Percentiles rank a stretch among this genome's conserved stretches.
These are phyloP conservation scores for Nomada hirtipes DNA, from an alignment of 2,888 invertebrate species.

Conservation along the genomic window DNA sequence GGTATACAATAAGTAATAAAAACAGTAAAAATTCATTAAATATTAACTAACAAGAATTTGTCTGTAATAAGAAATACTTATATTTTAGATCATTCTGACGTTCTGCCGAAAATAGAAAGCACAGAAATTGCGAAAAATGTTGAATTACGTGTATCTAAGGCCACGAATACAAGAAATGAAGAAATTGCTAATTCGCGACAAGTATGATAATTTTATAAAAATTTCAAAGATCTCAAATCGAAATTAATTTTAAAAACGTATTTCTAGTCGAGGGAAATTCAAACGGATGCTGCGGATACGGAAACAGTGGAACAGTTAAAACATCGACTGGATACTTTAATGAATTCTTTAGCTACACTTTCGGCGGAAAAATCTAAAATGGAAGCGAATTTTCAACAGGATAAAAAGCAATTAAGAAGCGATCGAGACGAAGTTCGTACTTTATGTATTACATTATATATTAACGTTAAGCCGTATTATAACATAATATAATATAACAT, in stretches of 20 bases:
- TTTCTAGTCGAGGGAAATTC: conserved; percentile 57
- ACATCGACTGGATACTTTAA: conserved; percentile 87
- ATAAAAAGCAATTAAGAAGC: conserved; percentile 87
- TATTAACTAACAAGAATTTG: not conserved
- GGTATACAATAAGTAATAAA: conserved; percentile 31
- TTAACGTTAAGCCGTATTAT: conserved; percentile 12
- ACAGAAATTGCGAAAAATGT: conserved; percentile 3
- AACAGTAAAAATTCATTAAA: not conserved
- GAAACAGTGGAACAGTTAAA: conserved; percentile 81
- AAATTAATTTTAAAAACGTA: conserved; percentile 10
- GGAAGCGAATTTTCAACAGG: conserved; percentile 93
- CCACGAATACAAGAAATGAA: conserved; percentile 21
- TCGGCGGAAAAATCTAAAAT: conserved; percentile 93
- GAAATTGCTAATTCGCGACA: conserved; percentile 29
- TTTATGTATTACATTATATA: conserved; percentile 17
- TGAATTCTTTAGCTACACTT: conserved; percentile 90
- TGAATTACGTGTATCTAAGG: conserved; percentile 6
- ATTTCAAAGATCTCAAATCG: not conserved
- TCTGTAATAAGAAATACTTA: not conserved
- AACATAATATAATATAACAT: not conserved
- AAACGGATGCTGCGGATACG: conserved; percentile 66
- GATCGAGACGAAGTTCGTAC: conserved; percentile 85
- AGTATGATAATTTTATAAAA: conserved; percentile 30
- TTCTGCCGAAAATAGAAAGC: not conserved
- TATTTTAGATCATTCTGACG: conserved; percentile 14